Base-by-base conservation (phyloP, 53 echinoderm and acorn worm genomes). In the Astropecten irregularis region DNA sequence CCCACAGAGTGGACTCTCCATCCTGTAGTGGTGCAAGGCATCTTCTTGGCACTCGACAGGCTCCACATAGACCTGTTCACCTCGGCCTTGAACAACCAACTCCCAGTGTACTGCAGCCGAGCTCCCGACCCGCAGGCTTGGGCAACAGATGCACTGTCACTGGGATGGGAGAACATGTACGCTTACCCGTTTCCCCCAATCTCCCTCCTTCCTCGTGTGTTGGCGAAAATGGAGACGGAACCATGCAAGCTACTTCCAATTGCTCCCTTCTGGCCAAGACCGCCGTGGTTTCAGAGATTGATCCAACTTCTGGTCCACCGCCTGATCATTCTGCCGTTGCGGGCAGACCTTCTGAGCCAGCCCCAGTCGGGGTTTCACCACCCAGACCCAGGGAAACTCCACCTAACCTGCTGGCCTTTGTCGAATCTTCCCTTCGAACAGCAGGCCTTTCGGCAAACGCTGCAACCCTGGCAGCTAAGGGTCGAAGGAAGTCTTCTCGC, bases 391-490 rank as follows among this genome's bases (percentile, higher is more conserved):
- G 49, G 40, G 28, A 20, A 20, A 7, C 73, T 59, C 22, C 40
- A 85, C 29, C 49, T 85, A 27, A 77, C 77, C 3, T 77, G 77
- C 46, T 60, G 60, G 40, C 21, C 15, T 8, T 66, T 82, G 66
- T 33, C n/a, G 37, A 40, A 8, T 34, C 57, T 57, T 26, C 49
- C 49, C 49, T 49, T 5, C 49, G 49, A 49, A 49, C 49, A 49
- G 49, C 3, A 49, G 49, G 49, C 49, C 49, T 49, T 49, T 49
- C 49, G n/a, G 49, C 49, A 49, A 49, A 49, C 49, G 49, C 49
- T 49, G 49, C 49, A 49, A 49, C 49, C 49, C 44, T 42, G 25
- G 71, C 71, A 25, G 49, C 31, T 25, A 3, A 28, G 22, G 31
- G 32, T 18, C 21, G 31, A 3, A 25, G 48, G 44, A 27, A 27